Base-by-base conservation (phyloP, 1,140 invertebrate genomes). In the Liolophura sinensis region DNA sequence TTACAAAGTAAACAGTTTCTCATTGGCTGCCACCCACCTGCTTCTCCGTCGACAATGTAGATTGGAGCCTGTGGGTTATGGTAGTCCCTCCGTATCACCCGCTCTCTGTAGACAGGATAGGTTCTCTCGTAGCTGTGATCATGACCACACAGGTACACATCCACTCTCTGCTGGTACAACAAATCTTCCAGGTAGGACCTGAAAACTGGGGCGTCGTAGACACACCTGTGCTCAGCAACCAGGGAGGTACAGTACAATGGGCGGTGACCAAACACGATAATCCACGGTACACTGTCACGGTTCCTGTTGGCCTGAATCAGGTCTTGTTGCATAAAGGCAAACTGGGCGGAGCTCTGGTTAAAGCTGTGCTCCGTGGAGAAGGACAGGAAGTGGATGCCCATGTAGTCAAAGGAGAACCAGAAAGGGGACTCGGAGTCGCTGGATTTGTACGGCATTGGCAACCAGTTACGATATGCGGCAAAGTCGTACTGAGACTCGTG, bases 191-290 rank as follows among this genome's bases (percentile, higher is more conserved):
- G 54, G 22, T 68, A 48, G 1, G 52, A 59, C 27, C 78, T 49
- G 0, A 80, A 69, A 24, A 67, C 27, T 22, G 74, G 69, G 7
- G 62, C 63, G 52, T 64, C 47, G 9, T 55, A 40, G 12, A 63
- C 47, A 77, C 96, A 97, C 82, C 97, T 94, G 78, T 94, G 91
- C 7, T 85, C 80, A 79, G 96, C 92, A 70, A 63, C 46, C 5
- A 86, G 84, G 81, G 95, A 94, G 67, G 93, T 95, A 81, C 96
- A 98, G 81, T 98, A 98, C 95, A 98, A 96, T 1, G 96, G 96
- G n/a, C 95, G 87, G 82, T 98, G 96, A 11, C 94, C 96, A 82
- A 91, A 92, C 9, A 93, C 89, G 60, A 98, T 89, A 60, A 98
- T 94, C 96, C 96, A 98, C 0, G 96, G 95, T n/a, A 89, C 87